Evolutionary conservation across 2,888 invertebrate species (phyloP), one percentile per base, ranked within the genome.

Genomic region (Aromia moschata): DNA sequence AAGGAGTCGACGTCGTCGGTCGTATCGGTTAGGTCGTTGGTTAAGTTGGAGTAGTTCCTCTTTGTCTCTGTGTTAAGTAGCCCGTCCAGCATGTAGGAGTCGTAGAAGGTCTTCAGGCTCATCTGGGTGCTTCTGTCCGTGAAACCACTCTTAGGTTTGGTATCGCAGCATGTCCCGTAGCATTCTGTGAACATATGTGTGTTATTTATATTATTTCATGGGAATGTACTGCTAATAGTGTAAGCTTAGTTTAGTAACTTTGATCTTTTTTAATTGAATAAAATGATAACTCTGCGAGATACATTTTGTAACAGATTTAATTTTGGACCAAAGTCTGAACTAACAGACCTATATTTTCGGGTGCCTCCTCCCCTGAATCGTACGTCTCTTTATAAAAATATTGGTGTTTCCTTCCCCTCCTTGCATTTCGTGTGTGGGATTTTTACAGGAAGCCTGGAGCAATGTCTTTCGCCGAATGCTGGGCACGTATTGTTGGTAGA

Each of bases 1-100:
- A 60, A 38, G 1, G 58, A 47, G 14, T 57, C 37, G 1, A n/a
- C 10, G 9, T 59, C 56, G 9, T 30, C 3, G 17, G 18, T 25
- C 25, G 25, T 25, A 25, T 9, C 25, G 25, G 25, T 11, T 43
- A 43, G 1, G 14, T 17, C 20, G 14, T 45, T n/a, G 7, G n/a
- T 9, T 2, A 7, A 15, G 15, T 25, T 30, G 25, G 16, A 25
- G 12, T 45, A 15, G 15, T 3, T 1, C 7, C 17, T 12, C 9
- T 4, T 25, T 11, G 15, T 25, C 2, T 25, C 12, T 15, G 31
- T 15, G 31, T 45, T 45, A 12, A 45, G 11, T 16, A 45, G 14
- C n/a, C 45, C 45, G 10, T 45, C 45, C n/a, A 45, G 15, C 14
- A 45, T 31, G 16, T 2, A 45, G 5, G 15, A 20, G n/a, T 45